A percentile compares a stretch with the other conserved stretches of the same genome.
Evolutionary conservation across 2,113 vertebrate genomes (phyloP).

Genomic region (Panthera leo): DNA sequence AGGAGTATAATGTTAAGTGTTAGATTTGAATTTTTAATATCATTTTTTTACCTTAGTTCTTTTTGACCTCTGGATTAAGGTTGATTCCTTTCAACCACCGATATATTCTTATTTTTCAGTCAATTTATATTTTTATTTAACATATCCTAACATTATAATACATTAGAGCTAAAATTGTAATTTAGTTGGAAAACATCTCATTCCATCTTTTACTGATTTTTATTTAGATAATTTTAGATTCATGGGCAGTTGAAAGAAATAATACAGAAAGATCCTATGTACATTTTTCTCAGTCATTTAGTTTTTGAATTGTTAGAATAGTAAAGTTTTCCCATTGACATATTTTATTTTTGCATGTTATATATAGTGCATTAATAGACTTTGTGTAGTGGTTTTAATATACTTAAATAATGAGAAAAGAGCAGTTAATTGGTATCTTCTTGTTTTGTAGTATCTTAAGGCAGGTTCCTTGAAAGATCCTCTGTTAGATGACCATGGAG

Average conservation of each 20-base stretch:
- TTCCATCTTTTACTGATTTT: conserved; percentile 45
- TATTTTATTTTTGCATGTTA: conserved; percentile 75
- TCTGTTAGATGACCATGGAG: conserved; percentile 95
- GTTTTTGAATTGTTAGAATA: conserved; percentile 39
- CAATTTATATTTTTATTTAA: conserved; percentile 16
- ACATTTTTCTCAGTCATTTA: neutral
- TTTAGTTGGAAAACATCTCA: conserved; percentile 3
- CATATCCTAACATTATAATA: neutral
- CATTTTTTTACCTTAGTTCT: neutral
- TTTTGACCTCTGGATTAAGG: neutral
- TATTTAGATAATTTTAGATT: neutral
- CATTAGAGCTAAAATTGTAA: neutral
- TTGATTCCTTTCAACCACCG: neutral
- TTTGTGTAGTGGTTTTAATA: neutral
- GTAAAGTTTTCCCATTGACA: neutral
- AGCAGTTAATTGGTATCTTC: neutral
- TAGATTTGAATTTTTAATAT: neutral
- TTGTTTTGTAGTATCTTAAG: conserved; percentile 91
- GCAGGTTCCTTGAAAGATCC: conserved; percentile 95
- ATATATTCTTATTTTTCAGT: neutral
- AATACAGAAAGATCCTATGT: neutral
- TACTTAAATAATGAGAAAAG: neutral
- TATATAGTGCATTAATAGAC: neutral
- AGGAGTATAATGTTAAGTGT: neutral
- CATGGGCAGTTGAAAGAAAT: neutral